Base-by-base conservation (phyloP, 1,140 invertebrate genomes). In the Magallana ariakensis region DNA sequence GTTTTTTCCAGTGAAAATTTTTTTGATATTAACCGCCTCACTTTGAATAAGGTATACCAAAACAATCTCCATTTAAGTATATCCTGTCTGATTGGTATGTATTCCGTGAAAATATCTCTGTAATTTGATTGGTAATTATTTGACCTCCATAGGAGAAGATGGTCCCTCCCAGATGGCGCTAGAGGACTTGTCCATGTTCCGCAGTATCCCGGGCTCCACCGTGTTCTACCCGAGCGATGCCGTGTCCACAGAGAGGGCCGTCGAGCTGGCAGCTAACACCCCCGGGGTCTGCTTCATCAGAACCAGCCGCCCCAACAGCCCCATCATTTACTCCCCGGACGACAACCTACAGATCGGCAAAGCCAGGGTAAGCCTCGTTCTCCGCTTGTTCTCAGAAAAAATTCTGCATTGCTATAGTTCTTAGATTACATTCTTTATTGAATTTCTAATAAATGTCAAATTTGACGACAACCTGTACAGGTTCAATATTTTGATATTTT, bases 101-200 rank as follows among this genome's bases (percentile, higher is more conserved):
- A 46, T 46, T 46, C 33, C 5, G 33, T 46, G 0, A 46, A 46
- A 46, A 46, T 46, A 46, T 46, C 33, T 46, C 33, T 46, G 33
- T 46, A 46, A 46, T 5, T 62, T 62, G 60, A 62, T 62, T 46
- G 33, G 33, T 46, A 46, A 46, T 46, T 46, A n/a, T 56, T 66
- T 87, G 82, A 13, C 56, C 60, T 56, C 88, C 91, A 55, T 89
- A 95, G 98, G 98, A 82, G 98, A 99, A 95, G 99, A 99, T 95
- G 99, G 99, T 7, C 99, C 99, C n/a, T 99, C 98, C 82, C 99
- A 99, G 95, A 99, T 99, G 99, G 99, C 98, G 70, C 95, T 99
- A 0, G 99, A 99, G 95, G 99, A 99, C 95, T 95, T 99, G 60
- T 97, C 98, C 0, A 96, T 99, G 96, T 99, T 99, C 96, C 96